Conservation (phyloP, 2,888 invertebrate species). For the Diachrysia chrysitis region DNA sequence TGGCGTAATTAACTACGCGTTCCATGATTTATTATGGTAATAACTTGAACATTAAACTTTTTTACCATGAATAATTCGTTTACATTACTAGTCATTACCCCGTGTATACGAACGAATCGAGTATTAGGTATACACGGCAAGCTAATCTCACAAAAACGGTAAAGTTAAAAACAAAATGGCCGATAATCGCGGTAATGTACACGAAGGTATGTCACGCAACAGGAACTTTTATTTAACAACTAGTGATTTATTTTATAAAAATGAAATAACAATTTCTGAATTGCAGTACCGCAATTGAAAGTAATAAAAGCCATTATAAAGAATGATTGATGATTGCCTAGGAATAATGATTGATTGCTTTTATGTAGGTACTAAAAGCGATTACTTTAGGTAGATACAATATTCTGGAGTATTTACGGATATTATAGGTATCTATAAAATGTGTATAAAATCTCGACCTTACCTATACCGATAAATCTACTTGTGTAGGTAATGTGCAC, state of each 20-base stretch:
- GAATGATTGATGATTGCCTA: constrained; percentile 46
- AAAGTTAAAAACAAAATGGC: constrained; percentile 43
- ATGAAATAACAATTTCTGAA: constrained; percentile 37
- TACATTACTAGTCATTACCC: constrained; percentile 43
- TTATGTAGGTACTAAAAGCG: constrained; percentile 24
- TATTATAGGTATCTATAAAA: no score
- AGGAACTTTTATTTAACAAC: constrained; percentile 47
- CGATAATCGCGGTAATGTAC: constrained; percentile 66
- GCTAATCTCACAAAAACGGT: constrained; percentile 44
- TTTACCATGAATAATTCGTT: constrained; percentile 40
- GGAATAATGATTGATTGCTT: constrained; percentile 44
- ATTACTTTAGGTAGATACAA: constrained; percentile 24
- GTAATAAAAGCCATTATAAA: constrained; percentile 47
- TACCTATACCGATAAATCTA: no score
- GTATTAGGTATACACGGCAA: constrained; percentile 20
- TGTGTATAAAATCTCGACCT: no score
- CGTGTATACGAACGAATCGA: constrained; percentile 39
- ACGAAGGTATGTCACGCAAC: constrained; percentile 69
- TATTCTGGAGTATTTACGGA: constrained; percentile 22
- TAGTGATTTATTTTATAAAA: constrained; percentile 52
- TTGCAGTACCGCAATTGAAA: constrained; percentile 37
- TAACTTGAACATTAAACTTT: constrained; percentile 29
- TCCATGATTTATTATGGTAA: constrained; percentile 35
- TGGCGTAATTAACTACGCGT: constrained; percentile 20
- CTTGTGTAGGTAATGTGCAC: no score